Evolutionary conservation across 2,113 vertebrate genomes (phyloP).

Genomic region (Vicugna pacos): DNA sequence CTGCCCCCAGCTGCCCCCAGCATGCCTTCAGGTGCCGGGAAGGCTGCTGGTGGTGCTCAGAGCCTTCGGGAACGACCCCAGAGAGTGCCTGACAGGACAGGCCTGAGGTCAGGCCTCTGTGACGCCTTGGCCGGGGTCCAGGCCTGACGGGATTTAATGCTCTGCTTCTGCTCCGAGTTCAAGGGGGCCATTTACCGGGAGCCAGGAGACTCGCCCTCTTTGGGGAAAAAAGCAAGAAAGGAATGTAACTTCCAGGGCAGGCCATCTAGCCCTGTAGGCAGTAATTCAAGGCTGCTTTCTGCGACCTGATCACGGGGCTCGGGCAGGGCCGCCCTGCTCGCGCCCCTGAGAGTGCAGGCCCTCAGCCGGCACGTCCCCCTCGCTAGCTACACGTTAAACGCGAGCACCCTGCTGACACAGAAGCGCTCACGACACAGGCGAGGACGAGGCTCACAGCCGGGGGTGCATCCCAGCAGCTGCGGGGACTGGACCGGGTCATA

Average conservation of each 20-base stretch:
- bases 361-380: too few species aligned
- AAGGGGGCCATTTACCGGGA: neutral
- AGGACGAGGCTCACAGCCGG: too few species aligned
- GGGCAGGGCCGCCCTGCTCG: neutral
- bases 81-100: neutral
- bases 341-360: too few species aligned
- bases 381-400: neutral
- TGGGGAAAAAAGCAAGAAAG: neutral
- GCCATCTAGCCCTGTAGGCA: neutral
- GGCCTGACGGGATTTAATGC: neutral
- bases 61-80: neutral
- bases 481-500: too few species aligned
- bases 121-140: neutral
- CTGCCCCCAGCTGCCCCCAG: neutral
- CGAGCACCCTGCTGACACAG: too few species aligned
- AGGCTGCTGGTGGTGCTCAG: neutral
- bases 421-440: too few species aligned
- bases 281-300: neutral
- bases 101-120: too few species aligned
- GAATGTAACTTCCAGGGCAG: neutral
- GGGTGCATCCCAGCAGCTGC: too few species aligned
- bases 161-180: neutral
- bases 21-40: fast-evolving
- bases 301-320: neutral
- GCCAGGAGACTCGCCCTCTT: neutral